Percentiles rank a stretch among this genome's conserved stretches.
phyloP scores from a whole-genome alignment of 2,888 invertebrate species.

The Thymelicus acteon region DNA sequence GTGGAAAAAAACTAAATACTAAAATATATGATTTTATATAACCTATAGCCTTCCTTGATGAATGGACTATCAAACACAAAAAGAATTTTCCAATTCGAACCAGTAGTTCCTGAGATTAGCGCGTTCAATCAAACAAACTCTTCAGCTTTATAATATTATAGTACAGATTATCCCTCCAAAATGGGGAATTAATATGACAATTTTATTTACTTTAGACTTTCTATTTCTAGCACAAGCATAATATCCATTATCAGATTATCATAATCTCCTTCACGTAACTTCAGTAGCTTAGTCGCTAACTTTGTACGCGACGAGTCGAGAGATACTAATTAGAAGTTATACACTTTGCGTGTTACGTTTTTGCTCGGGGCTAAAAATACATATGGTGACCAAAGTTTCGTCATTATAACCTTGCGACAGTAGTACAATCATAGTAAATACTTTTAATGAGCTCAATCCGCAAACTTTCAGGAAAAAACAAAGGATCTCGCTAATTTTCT shows the following conservation, averaged over 20 bases:
- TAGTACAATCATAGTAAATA: conserved; percentile 59
- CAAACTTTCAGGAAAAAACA: conserved; percentile 70
- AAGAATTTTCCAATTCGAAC: no score
- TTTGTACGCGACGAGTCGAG: conserved; percentile 22
- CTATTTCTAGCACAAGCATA: conserved; percentile 2
- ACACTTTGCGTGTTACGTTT: conserved; percentile 26
- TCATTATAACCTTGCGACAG: conserved; percentile 65
- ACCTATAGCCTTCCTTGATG: no score
- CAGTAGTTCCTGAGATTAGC: no score
- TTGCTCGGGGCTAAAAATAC: conserved; percentile 24
- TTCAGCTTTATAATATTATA: no score
- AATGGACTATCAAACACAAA: no score
- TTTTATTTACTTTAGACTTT: background rate
- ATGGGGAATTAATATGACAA: no score
- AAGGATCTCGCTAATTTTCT: conserved; percentile 75
- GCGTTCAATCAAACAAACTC: no score
- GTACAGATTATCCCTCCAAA: no score
- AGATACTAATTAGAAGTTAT: conserved; percentile 34
- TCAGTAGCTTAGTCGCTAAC: conserved; percentile 21
- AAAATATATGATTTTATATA: no score
- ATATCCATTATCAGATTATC: conserved; percentile 3
- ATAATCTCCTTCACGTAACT: conserved; percentile 22
- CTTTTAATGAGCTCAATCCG: conserved; percentile 65
- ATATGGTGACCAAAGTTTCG: conserved; percentile 56
- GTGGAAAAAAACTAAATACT: no score